phyloP scores from a whole-genome alignment of 2,888 invertebrate species.

The Danaus chrysippus region DNA sequence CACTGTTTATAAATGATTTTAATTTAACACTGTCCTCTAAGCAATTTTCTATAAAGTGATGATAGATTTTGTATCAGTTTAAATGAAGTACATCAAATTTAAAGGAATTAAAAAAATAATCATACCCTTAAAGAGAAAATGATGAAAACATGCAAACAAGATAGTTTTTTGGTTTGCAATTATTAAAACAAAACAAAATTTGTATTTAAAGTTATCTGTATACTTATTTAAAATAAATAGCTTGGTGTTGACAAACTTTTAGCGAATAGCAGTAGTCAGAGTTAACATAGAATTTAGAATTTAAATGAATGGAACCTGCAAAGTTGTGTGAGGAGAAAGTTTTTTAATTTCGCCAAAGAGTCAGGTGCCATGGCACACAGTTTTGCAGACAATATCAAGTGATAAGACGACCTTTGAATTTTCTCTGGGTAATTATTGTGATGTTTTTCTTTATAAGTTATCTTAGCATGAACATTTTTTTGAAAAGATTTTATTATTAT shows the following conservation, averaged over 20 bases:
- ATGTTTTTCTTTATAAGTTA: not conserved
- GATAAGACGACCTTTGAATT: constrained; percentile 8
- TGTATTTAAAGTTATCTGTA: not conserved
- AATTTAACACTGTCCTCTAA: too few species aligned
- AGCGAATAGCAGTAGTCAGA: constrained; percentile 61
- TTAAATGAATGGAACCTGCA: constrained; percentile 68
- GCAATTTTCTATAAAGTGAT: too few species aligned
- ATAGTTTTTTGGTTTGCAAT: not conserved
- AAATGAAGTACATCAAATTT: too few species aligned
- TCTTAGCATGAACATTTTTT: too few species aligned
- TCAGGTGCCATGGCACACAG: constrained; percentile 62
- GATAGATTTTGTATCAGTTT: too few species aligned
- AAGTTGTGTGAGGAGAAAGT: constrained; percentile 66
- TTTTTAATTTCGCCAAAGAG: constrained; percentile 75
- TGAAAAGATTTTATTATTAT: too few species aligned
- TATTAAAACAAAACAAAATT: not conserved
- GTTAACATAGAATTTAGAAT: constrained; percentile 69
- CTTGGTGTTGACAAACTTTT: constrained; percentile 16
- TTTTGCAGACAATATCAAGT: constrained; percentile 59
- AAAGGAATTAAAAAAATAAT: too few species aligned
- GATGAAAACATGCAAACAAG: too few species aligned
- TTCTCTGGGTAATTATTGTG: constrained; percentile 3
- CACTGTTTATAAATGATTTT: too few species aligned
- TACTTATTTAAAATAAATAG: constrained; percentile 11
- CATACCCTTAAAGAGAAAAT: too few species aligned